Conservation (phyloP, 2,113 vertebrate species). For the Pelobates fuscus region DNA sequence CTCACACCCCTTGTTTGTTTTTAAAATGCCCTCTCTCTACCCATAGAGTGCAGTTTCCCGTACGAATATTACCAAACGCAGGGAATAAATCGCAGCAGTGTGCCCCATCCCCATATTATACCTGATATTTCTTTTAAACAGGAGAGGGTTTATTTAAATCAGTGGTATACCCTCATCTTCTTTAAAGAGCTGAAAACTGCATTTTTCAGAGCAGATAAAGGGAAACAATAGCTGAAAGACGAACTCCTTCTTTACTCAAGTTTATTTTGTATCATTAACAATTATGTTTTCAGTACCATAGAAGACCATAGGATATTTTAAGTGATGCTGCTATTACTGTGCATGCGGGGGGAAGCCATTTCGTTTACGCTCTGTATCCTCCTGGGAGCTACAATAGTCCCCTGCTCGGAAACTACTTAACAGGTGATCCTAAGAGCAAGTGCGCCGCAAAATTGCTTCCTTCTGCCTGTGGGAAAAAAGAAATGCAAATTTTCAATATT, state of each 20-base stretch:
- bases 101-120: no score
- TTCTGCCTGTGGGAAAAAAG: no score
- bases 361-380: background rate
- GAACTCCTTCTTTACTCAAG: no score
- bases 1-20: conserved; percentile 10
- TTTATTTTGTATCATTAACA: no score
- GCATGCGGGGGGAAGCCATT: background rate
- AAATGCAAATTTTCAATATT: background rate
- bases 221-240: background rate
- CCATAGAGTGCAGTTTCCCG: no score
- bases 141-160: background rate
- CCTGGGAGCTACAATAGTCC: background rate
- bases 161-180: background rate
- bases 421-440: background rate
- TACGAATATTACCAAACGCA: no score
- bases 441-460: background rate
- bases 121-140: background rate
- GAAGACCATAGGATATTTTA: background rate
- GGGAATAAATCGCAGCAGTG: no score
- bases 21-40: no score
- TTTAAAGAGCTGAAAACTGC: background rate
- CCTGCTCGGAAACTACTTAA: background rate
- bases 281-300: no score
- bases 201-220: background rate
- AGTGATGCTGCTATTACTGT: background rate